phyloP scores from a whole-genome alignment of 2,888 invertebrate species.

The Chrysolina oricalcia region DNA sequence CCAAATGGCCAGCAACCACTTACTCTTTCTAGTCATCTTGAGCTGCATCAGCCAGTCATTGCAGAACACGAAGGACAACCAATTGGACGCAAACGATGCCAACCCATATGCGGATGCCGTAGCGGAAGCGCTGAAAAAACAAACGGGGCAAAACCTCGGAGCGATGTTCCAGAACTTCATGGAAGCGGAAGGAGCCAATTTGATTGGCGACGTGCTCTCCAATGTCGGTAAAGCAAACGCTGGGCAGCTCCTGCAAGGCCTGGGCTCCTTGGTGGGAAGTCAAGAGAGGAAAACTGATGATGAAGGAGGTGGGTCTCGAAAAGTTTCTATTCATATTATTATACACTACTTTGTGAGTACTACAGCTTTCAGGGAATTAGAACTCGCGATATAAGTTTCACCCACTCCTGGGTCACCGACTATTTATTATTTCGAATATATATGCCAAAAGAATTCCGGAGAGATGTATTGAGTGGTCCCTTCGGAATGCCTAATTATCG shows the following conservation, averaged over 20 bases:
- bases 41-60: constrained; percentile 49
- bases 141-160: constrained; percentile 73
- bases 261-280: constrained; percentile 53
- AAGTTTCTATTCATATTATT: background rate
- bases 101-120: constrained; percentile 71
- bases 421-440: too few relatives aligned
- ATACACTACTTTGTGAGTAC: background rate
- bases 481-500: too few relatives aligned
- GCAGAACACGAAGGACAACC: constrained; percentile 58
- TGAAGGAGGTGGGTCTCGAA: background rate
- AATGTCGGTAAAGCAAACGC: constrained; percentile 56
- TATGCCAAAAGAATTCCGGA: too few relatives aligned
- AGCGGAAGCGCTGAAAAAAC: constrained; percentile 77
- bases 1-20: constrained; percentile 50
- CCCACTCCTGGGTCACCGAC: too few relatives aligned
- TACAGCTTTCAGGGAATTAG: too few relatives aligned
- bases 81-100: constrained; percentile 73
- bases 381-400: too few relatives aligned
- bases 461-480: too few relatives aligned
- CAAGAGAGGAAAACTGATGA: constrained; percentile 32
- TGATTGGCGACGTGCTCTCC: constrained; percentile 55
- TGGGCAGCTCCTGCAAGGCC: constrained; percentile 55
- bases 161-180: constrained; percentile 80
- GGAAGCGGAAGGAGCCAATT: constrained; percentile 79
- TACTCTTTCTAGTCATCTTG: constrained; percentile 58